Conservation (phyloP, 1,140 invertebrate species). For the Anastrepha ludens region DNA sequence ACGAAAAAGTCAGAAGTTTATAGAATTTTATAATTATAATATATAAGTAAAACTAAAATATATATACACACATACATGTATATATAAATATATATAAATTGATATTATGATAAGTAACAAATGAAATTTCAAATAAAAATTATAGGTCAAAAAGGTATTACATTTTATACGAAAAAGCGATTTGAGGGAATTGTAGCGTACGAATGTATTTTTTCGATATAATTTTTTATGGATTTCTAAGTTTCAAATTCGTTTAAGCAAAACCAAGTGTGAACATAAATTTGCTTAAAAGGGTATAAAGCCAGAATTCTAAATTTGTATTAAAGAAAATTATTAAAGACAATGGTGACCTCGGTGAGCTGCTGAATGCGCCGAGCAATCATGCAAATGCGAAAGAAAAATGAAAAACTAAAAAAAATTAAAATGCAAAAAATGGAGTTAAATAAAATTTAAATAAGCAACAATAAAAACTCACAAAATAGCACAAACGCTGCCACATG, state of each 20-base stretch:
- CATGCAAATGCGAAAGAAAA: constrained; percentile 36
- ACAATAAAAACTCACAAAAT: constrained; percentile 52
- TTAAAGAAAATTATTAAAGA: constrained; percentile 50
- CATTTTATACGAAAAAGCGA: constrained; percentile 43
- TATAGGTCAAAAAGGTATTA: constrained; percentile 14
- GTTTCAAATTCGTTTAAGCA: constrained; percentile 49
- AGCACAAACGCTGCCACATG: constrained; percentile 61
- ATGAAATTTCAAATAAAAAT: constrained; percentile 17
- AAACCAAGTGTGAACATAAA: constrained; percentile 33
- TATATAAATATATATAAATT: constrained; percentile 16
- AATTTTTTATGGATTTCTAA: constrained; percentile 26
- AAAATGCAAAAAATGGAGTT: constrained; percentile 48
- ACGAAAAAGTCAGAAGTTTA: constrained; percentile 1
- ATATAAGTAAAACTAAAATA: background rate
- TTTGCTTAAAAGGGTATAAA: constrained; percentile 55
- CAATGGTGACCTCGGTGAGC: background rate
- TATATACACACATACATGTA: too few species aligned
- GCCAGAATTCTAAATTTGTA: constrained; percentile 57
- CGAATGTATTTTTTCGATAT: constrained; percentile 47
- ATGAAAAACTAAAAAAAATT: background rate
- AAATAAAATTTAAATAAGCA: constrained; percentile 16
- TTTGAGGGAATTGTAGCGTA: constrained; percentile 40
- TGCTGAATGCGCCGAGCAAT: background rate
- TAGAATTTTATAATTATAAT: constrained; percentile 41
- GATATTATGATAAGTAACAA: constrained; percentile 34